Base-by-base conservation (phyloP, 92 coral and sea anemone genomes). In the Zoanthus solanderi region DNA sequence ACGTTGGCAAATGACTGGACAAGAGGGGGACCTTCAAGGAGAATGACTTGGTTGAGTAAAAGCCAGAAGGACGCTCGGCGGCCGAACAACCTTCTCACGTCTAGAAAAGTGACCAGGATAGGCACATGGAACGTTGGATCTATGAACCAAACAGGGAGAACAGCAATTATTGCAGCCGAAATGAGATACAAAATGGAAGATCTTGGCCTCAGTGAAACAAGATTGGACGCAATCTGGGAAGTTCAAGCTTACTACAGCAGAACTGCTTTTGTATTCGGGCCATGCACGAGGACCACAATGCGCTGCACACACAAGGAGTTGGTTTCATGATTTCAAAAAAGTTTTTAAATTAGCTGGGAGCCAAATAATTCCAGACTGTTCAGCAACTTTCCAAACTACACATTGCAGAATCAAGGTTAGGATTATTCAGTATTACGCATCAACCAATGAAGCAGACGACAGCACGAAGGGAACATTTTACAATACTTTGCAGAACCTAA, bases 401-500 rank as follows among this genome's bases (percentile, higher is more conserved):
- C 69, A 63, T 23, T 4, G 29, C 69, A 63, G 69, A 63, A 63
- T 63, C 69, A 63, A 63, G 29, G 69, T 63, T 23, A 63, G 8
- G 29, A 63, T 14, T 23, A 71, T 71, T 31, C 76, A 71, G 50
- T 29, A 46, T 31, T 83, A 83, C 29, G 87, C 78, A 42, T 77
- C 58, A 65, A 83, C 87, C 66, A 56, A 52, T 32, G 46, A 52
- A 17, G 77, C 87, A 47, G 58, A 83, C 29, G 87, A 63, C n/a
- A 42, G 16, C 13, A 32, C 54, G 5, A 63, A 60, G 18, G 87
- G 63, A 34, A 28, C 28, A 45, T 82, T 82, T 42, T 82, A 82
- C 50, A 66, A 63, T 47, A 29, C 60, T 13, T 52, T 77, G 16
- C 71, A 63, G 13, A 44, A 16, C 31, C 56, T 83, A 18, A 34